These are phyloP conservation scores for Falco concolor DNA, from an alignment of 2,797 vertebrate genomes.

Conservation along the genomic window DNA sequence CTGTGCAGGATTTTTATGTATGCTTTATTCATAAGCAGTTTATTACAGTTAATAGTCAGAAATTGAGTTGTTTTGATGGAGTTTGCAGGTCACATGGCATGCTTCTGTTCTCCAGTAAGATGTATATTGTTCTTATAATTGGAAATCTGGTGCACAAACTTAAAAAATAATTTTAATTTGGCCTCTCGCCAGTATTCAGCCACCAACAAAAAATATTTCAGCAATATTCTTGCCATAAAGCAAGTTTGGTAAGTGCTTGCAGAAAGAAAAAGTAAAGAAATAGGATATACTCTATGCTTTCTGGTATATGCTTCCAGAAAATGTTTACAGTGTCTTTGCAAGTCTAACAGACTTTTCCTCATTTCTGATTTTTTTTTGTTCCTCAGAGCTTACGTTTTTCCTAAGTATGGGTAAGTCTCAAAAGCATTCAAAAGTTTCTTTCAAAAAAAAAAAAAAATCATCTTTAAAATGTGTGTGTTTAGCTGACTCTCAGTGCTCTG, in stretches of 20 bases:
- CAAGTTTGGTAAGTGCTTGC: not conserved
- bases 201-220: not conserved
- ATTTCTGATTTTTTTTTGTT: conserved; percentile 16
- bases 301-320: not conserved
- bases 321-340: not conserved
- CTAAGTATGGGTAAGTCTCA: not conserved
- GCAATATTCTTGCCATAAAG: not conserved
- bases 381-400: not conserved
- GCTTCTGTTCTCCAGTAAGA: not conserved
- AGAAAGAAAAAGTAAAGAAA: not conserved
- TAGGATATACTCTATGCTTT: not conserved
- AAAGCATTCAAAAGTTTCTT: not conserved
- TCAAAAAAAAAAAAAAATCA: not conserved
- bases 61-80: conserved; percentile 4
- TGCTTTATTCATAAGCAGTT: conserved; percentile 1
- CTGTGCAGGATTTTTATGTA: not conserved
- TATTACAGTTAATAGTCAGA: not conserved
- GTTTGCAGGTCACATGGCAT: not conserved
- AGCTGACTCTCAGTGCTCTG: conserved; percentile 4
- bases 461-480: not conserved
- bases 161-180: conserved; percentile 21
- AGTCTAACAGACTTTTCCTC: not conserved
- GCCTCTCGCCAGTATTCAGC: not conserved
- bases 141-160: not conserved
- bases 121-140: not conserved